phyloP scores from a whole-genome alignment of 2,888 invertebrate species.

The Xanthorhoe designata region DNA sequence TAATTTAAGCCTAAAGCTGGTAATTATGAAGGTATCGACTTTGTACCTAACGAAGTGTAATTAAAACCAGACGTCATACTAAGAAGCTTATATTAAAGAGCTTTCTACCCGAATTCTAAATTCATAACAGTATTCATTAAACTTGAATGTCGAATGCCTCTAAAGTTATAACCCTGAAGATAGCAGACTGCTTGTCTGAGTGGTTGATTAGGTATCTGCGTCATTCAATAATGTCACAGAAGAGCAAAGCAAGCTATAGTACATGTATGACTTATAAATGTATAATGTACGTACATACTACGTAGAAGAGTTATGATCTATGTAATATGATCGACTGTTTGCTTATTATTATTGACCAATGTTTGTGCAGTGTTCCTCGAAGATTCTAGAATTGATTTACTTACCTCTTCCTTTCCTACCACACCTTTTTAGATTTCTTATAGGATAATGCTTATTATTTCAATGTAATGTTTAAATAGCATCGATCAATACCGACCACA shows the following conservation, averaged over 20 bases:
- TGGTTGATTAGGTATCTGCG: constrained; percentile 4
- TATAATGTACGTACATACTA: too few species aligned
- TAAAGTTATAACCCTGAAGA: constrained; percentile 10
- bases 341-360: too few species aligned
- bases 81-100: neutral
- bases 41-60: neutral
- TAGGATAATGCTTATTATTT: too few species aligned
- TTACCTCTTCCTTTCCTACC: too few species aligned
- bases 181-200: constrained; percentile 14
- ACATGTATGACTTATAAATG: neutral
- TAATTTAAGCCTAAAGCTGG: neutral
- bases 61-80: neutral
- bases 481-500: too few species aligned
- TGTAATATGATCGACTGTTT: too few species aligned
- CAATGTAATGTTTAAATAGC: too few species aligned
- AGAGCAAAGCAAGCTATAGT: neutral
- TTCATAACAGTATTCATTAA: neutral
- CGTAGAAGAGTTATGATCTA: too few species aligned
- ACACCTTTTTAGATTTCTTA: too few species aligned
- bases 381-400: too few species aligned
- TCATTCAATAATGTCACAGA: constrained; percentile 8
- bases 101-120: neutral
- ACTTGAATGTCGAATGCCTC: neutral
- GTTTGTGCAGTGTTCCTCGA: too few species aligned
- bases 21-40: neutral